Evolutionary conservation across 2,888 invertebrate genomes (phyloP), one percentile per base, ranked within the genome.

Genomic region (Biston stratarius): DNA sequence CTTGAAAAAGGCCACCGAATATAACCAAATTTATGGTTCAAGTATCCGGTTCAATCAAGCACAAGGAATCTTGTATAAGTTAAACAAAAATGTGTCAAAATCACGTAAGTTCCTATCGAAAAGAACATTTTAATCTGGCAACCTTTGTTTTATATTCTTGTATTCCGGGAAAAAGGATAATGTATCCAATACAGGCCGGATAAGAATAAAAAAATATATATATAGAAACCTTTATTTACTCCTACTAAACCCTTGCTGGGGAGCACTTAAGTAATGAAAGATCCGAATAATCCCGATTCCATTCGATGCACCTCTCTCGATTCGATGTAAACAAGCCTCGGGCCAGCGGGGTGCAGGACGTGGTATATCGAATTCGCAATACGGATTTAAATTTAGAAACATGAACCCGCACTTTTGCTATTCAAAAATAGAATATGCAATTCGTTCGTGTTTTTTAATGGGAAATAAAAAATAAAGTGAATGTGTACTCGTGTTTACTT

Each of bases 371-470:
- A 79, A 82, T 85, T 83, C 77, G 78, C 80, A 75, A 73, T 77
- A 81, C 84, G 86, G 86, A 86, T 83, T 85, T 85, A 76, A 75
- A 87, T 87, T 83, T 86, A 81, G 69, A 82, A 87, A 81, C 83
- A 77, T 81, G 15, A 60, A 49, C 38, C 68, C 66, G 61, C 67
- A 66, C 70, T 69, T 74, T 74, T 73, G 73, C 74, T 75, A 70
- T 70, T 73, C 71, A 68, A 69, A 73, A 73, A 74, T 73, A 68
- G 70, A 77, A 67, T 24, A 40, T 53, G 53, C 51, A 24, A 51
- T 62, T 40, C 8, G 7, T 44, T 38, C 38, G 12, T 15, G 34
- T 63, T 57, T 57, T 57, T 12, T 36, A 3, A 8, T n/a, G 51
- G 34, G 11, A 51, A 7, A 11, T 12, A 49, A 11, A 6, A 49